phyloP scores from a whole-genome alignment of 2,888 invertebrate genomes.

The Acrobeloides nanus region DNA sequence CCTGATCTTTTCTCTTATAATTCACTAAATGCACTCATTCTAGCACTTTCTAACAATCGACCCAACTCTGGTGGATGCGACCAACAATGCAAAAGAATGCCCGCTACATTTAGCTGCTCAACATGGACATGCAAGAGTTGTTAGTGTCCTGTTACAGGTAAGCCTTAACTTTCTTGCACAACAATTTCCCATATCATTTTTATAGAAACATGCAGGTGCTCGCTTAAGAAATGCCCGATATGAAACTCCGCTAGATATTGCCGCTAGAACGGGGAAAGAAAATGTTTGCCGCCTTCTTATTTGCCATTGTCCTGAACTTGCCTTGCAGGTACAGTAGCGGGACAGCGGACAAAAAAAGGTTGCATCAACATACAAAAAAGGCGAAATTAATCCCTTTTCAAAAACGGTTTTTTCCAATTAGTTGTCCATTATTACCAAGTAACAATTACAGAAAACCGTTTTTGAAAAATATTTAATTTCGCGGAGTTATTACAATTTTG shows the following conservation, averaged over 20 bases:
- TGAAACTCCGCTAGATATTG: conserved; percentile 85
- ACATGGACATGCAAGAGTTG: conserved; percentile 67
- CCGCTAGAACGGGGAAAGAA: conserved; percentile 65
- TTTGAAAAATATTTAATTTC: too few relatives aligned
- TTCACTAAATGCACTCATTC: conserved; percentile 10
- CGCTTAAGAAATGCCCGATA: conserved; percentile 58
- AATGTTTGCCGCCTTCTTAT: conserved; percentile 32
- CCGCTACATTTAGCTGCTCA: conserved; percentile 71
- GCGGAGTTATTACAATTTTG: too few relatives aligned
- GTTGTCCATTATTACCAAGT: too few relatives aligned
- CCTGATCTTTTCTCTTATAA: too few relatives aligned
- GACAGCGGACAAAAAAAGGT: too few relatives aligned
- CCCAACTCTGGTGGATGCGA: conserved; percentile 24
- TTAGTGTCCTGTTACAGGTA: conserved; percentile 63
- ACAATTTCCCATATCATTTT: conserved; percentile 9
- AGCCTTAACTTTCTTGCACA: neutral
- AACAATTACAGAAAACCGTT: too few relatives aligned
- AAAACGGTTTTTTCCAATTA: too few relatives aligned
- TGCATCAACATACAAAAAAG: too few relatives aligned
- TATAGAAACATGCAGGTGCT: conserved; percentile 39
- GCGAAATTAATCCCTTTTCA: too few relatives aligned
- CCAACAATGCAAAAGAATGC: conserved; percentile 55
- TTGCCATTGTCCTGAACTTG: conserved; percentile 31
- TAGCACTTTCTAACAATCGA: conserved; percentile 25
- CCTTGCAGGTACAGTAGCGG: conserved; percentile 29